Evolutionary conservation across 2,797 vertebrate genomes (phyloP).

Genomic region (Ctenopoma kingsleyae): DNA sequence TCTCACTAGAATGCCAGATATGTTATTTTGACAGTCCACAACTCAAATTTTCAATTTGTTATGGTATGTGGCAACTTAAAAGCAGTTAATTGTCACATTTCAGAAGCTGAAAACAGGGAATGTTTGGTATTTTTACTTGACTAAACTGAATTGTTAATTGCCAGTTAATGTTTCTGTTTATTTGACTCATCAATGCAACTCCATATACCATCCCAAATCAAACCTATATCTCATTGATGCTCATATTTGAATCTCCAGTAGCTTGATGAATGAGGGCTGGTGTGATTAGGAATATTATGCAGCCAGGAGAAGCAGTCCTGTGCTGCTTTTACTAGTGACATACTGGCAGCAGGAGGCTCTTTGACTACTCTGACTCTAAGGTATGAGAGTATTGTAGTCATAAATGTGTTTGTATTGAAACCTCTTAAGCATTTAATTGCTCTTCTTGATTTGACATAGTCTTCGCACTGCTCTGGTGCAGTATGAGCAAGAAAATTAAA

Average conservation of each 20-base stretch:
- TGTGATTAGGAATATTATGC: background rate
- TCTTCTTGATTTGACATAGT: background rate
- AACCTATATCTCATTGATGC: background rate
- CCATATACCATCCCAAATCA: background rate
- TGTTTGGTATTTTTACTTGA: background rate
- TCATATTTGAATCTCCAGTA: background rate
- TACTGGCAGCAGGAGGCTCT: too few species aligned
- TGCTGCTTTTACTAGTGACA: too few species aligned
- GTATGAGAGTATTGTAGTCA: too few species aligned
- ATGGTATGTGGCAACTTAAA: background rate
- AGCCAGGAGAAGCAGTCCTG: too few species aligned
- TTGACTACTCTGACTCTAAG: too few species aligned
- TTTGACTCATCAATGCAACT: background rate
- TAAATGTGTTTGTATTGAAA: too few species aligned
- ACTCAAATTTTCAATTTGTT: background rate
- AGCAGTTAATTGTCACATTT: slow-evolving; percentile 3
- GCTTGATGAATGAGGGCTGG: slow-evolving; percentile 8
- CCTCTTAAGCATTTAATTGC: background rate
- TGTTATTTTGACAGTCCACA: background rate
- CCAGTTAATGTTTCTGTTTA: background rate
- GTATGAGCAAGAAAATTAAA: slow-evolving; percentile 16
- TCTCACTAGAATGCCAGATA: background rate
- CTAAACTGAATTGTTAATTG: background rate
- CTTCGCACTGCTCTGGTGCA: background rate
- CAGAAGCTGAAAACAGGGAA: background rate